A percentile compares a stretch with the other conserved stretches of the same genome.
Evolutionary conservation across 2,888 invertebrate genomes (phyloP).

Genomic region (Apodemia hepburni): DNA sequence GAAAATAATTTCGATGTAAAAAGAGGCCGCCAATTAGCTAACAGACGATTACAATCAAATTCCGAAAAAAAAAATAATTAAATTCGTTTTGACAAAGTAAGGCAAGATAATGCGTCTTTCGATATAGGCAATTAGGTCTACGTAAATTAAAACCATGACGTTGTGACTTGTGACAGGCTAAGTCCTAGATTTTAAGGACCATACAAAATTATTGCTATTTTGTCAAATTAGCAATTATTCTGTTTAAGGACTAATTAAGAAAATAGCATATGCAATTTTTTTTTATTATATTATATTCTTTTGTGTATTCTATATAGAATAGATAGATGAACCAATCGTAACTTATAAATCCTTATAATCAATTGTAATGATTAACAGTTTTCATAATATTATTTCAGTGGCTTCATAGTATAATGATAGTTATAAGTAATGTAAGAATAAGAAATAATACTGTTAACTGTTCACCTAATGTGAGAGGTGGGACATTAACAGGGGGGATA

Average conservation of each 20-base stretch:
- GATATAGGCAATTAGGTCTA: conserved; percentile 19
- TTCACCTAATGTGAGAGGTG: too few species aligned
- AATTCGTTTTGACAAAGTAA: conserved; percentile 10
- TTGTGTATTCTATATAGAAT: too few species aligned
- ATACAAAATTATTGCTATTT: conserved; percentile 23
- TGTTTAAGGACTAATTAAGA: conserved; percentile 26
- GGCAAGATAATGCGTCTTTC: conserved; percentile 11
- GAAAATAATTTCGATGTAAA: not conserved
- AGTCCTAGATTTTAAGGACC: conserved; percentile 26
- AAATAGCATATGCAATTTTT: conserved; percentile 25
- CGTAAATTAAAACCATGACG: conserved; percentile 18
- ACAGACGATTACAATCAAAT: not conserved
- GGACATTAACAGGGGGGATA: too few species aligned
- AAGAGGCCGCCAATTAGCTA: not conserved
- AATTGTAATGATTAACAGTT: too few species aligned
- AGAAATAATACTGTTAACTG: too few species aligned
- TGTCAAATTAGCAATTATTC: conserved; percentile 20
- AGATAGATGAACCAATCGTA: too few species aligned
- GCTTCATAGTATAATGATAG: too few species aligned
- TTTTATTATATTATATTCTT: too few species aligned
- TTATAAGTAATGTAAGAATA: too few species aligned
- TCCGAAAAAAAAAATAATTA: not conserved
- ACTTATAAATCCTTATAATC: too few species aligned
- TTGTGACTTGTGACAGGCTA: conserved; percentile 21
- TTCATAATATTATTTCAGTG: too few species aligned